Evolutionary conservation across 2,888 invertebrate genomes (phyloP), one percentile per base, ranked within the genome.

Genomic region (Cryptocephalus moraei): DNA sequence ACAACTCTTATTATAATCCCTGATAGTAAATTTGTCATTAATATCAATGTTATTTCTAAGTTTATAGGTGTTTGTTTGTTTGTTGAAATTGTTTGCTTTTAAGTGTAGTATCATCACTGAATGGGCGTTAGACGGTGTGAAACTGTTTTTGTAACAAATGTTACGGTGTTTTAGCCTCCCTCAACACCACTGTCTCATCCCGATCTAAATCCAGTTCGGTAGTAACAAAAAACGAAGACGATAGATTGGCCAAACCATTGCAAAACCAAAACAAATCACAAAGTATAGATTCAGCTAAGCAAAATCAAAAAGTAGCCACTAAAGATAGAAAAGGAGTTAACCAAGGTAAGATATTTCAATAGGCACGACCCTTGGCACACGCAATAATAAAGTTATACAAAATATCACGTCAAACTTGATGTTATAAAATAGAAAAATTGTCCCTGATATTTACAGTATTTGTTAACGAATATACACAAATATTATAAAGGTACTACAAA

Each of bases 161-260:
- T 68, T 68, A 65, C 70, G 69, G 72, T 74, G 71, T 80, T 81
- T 75, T 81, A 83, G 82, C 82, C 73, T 81, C 80, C 79, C 77
- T 82, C 75, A 80, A 80, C 76, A 81, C 82, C 75, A 79, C 79
- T 76, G 78, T 78, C 75, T 80, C 79, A 75, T 79, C 80, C 79
- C 80, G 78, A 74, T 76, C 76, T 73, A 79, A 78, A 78, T 75
- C 76, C 77, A 78, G 74, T 73, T 75, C 77, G 71, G 72, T 75
- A 66, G 73, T 76, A 69, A 71, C 73, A 72, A 71, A 71, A 70
- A 66, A 57, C 54, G 70, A 71, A 65, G 71, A 70, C 56, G 67
- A 70, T 57, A 62, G 67, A 68, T 67, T 68, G 68, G 68, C 68
- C 60, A 70, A 68, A 68, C 57, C 66, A 52, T 57, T 58, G 56